Evolutionary conservation across 1,140 invertebrate genomes (phyloP).

Genomic region (Hypothenemus hampei): DNA sequence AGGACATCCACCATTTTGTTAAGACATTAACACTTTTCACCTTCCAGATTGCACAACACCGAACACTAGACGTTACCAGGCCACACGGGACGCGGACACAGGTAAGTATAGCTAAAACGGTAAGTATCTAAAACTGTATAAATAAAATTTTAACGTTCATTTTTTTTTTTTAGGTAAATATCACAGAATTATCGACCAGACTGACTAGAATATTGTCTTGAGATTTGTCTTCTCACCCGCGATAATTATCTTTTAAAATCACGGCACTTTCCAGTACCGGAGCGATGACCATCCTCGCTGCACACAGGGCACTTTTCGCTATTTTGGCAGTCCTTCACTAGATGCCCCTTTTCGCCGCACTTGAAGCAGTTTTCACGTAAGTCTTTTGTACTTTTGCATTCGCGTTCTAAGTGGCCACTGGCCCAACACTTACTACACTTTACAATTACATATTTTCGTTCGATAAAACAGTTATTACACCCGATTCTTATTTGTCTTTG

Average conservation of each 20-base stretch:
- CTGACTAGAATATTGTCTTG: too few relatives aligned
- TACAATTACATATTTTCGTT: background rate
- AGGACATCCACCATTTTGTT: too few relatives aligned
- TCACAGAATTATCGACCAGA: too few relatives aligned
- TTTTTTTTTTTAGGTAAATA: too few relatives aligned
- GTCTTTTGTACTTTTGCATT: conserved; percentile 6
- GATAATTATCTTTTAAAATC: background rate
- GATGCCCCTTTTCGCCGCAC: conserved; percentile 10
- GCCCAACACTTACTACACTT: conserved; percentile 21
- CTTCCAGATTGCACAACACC: too few relatives aligned
- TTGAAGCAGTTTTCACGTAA: conserved; percentile 2
- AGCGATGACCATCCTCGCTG: conserved; percentile 6
- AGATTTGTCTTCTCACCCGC: background rate
- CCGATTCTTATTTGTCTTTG: conserved; percentile 3
- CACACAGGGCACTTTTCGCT: conserved; percentile 1
- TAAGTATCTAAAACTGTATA: too few relatives aligned
- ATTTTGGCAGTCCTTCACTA: conserved; percentile 1
- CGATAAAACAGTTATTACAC: background rate
- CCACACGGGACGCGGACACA: too few relatives aligned
- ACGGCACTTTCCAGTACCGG: background rate
- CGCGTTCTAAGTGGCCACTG: conserved; percentile 2
- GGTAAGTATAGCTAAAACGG: too few relatives aligned
- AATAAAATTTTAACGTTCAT: too few relatives aligned
- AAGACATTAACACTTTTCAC: too few relatives aligned
- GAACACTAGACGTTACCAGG: too few relatives aligned